phyloP scores from a whole-genome alignment of 2,797 vertebrate species.

The Tenualosa thibaudeaui region DNA sequence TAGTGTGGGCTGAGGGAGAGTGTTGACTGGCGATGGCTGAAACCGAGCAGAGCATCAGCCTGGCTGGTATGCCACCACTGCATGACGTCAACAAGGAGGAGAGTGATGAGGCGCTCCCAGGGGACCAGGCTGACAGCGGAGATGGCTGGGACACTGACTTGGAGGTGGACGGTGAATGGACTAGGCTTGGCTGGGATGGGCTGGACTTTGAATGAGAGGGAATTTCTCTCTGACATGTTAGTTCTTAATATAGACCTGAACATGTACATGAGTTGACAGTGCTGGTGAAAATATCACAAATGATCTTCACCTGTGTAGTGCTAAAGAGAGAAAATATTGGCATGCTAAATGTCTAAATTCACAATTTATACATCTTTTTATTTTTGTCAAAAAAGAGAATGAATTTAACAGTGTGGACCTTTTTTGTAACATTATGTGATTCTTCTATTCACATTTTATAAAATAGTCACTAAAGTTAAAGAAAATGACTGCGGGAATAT shows the following conservation, averaged over 20 bases:
- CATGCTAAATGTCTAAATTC: not conserved
- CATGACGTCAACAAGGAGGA: not conserved
- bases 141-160: constrained; percentile 5
- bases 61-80: constrained; percentile 5
- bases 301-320: not conserved
- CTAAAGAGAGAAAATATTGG: not conserved
- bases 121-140: not conserved
- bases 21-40: not conserved
- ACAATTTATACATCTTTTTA: not conserved
- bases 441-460: not conserved
- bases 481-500: no score
- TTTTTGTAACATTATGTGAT: not conserved
- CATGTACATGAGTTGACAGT: not conserved
- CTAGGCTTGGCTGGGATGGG: not conserved
- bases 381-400: not conserved
- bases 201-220: not conserved
- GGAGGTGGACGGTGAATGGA: not conserved
- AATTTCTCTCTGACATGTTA: constrained; percentile 9
- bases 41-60: not conserved
- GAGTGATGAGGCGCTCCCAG: not conserved
- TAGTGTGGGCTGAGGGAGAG: constrained; percentile 4
- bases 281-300: not conserved
- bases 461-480: no score
- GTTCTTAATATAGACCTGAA: constrained; percentile 6
- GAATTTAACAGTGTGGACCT: not conserved